Conservation (phyloP, 2,113 vertebrate species). For the Morone saxatilis region DNA sequence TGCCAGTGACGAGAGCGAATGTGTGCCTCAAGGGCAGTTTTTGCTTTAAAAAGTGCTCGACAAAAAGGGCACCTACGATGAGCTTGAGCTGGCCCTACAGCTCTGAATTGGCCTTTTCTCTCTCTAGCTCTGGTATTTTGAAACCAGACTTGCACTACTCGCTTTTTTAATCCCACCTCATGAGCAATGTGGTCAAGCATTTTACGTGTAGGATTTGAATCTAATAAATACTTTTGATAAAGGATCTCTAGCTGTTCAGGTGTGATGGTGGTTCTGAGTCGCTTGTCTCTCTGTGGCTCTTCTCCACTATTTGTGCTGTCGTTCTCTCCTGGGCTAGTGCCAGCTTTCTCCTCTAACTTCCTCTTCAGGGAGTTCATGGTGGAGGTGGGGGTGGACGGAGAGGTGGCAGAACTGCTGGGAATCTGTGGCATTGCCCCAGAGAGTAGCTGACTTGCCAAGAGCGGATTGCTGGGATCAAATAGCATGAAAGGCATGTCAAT, state of each 20-base stretch:
- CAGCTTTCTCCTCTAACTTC: conserved; percentile 98
- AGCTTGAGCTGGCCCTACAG: conserved; percentile 96
- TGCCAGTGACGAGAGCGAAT: conserved; percentile 99
- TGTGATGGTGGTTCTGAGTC: conserved; percentile 98
- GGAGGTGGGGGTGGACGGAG: conserved; percentile 94
- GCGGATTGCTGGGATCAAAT: conserved; percentile 97
- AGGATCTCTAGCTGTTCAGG: conserved; percentile 98
- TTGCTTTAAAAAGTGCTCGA: conserved; percentile 97
- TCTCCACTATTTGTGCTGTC: conserved; percentile 96
- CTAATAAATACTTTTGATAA: conserved; percentile 98
- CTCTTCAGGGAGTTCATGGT: conserved; percentile 98
- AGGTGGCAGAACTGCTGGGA: conserved; percentile 94
- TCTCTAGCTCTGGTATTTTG: conserved; percentile 98
- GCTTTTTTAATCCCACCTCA: conserved; percentile 98
- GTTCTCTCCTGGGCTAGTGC: conserved; percentile 95
- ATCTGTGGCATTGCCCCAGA: conserved; percentile 95
- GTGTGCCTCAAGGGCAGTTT: conserved; percentile 97
- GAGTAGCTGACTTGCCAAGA: conserved; percentile 94
- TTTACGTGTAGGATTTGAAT: conserved; percentile 98
- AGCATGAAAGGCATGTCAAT: conserved; percentile 99
- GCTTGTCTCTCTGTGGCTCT: conserved; percentile 97
- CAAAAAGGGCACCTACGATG: conserved; percentile 98
- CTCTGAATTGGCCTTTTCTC: conserved; percentile 97
- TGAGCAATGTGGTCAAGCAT: conserved; percentile 99
- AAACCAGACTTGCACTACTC: conserved; percentile 99